Conservation (phyloP, 2,797 vertebrate species). For the Thamnophis elegans region DNA sequence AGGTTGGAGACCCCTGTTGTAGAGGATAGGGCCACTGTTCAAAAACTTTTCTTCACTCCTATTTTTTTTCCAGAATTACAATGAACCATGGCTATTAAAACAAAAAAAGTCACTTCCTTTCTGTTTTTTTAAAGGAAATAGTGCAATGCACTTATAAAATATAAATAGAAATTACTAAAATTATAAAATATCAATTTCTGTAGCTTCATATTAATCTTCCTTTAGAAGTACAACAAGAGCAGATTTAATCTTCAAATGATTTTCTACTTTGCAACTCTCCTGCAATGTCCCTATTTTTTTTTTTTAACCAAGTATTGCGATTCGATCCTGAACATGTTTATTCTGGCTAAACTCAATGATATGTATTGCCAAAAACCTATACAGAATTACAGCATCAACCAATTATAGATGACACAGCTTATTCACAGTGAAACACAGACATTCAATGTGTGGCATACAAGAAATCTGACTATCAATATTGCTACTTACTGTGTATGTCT, state of each 20-base stretch:
- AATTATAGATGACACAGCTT: neutral
- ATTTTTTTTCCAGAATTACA: neutral
- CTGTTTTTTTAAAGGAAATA: neutral
- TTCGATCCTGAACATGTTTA: neutral
- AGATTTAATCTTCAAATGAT: neutral
- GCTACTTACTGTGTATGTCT: conserved; percentile 51
- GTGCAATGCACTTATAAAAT: neutral
- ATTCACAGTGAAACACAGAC: neutral
- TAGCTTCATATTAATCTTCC: neutral
- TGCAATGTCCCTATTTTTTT: neutral
- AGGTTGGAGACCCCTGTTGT: no score
- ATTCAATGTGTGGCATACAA: neutral
- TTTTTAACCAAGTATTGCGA: neutral
- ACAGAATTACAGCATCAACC: neutral
- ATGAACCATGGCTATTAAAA: neutral
- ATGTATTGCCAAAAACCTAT: neutral
- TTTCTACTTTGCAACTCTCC: neutral
- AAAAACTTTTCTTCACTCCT: neutral
- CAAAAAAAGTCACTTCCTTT: neutral
- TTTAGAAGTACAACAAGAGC: neutral
- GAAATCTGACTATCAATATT: neutral
- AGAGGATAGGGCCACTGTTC: neutral
- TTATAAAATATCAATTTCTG: neutral
- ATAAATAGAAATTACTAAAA: neutral
- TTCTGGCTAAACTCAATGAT: neutral